Evolutionary conservation across 2,113 vertebrate species (phyloP).

Genomic region (Hemichromis elongatus): DNA sequence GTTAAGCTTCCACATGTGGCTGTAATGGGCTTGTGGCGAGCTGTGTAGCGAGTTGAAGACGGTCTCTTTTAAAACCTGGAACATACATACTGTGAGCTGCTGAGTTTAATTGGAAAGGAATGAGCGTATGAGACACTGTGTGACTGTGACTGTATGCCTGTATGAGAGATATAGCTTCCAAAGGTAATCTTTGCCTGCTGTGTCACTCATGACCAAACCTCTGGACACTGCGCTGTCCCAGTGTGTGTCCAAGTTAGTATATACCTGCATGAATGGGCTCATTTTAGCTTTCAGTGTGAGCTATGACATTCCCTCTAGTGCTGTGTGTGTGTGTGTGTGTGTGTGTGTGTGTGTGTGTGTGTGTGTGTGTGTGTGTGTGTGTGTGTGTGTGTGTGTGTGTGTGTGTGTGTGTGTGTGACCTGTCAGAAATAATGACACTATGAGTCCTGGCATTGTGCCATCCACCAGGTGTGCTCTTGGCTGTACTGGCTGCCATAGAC

Average conservation of each 20-base stretch:
- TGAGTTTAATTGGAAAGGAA: slow-evolving; percentile 40
- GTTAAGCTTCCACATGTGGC: neutral
- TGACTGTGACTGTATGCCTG: neutral
- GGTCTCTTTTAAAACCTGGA: neutral
- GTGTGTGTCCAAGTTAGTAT: slow-evolving; percentile 8
- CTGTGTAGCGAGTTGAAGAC: neutral
- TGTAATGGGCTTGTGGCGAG: neutral
- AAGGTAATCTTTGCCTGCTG: slow-evolving; percentile 56
- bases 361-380: accelerated
- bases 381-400: neutral
- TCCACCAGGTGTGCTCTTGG: slow-evolving; percentile 38
- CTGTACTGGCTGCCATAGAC: neutral
- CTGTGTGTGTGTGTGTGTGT: accelerated
- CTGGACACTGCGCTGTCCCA: slow-evolving; percentile 19
- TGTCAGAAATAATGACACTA: neutral
- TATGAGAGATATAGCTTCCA: slow-evolving; percentile 12
- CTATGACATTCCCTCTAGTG: slow-evolving; percentile 30
- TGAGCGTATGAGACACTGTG: neutral
- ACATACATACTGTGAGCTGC: slow-evolving; percentile 5
- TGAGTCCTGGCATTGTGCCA: slow-evolving; percentile 19
- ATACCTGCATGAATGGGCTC: slow-evolving; percentile 21
- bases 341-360: accelerated
- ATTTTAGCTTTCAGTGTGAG: slow-evolving; percentile 25
- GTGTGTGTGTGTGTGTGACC: neutral
- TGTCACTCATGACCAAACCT: slow-evolving; percentile 45